Evolutionary conservation across 2,888 invertebrate species (phyloP).

Genomic region (Oxyteleia sp.): DNA sequence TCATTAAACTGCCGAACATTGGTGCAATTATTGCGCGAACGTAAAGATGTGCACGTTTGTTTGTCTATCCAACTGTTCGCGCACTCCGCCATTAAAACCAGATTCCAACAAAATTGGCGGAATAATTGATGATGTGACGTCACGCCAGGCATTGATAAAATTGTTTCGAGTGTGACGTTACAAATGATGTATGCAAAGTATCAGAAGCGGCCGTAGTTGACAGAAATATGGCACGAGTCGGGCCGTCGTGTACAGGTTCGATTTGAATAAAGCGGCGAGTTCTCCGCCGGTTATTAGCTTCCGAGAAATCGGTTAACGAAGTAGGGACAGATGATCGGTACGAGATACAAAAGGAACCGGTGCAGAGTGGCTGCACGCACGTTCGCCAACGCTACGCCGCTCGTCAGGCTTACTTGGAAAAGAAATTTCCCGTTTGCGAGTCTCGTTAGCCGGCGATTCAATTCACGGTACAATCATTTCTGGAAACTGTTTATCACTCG

Average conservation of each 20-base stretch:
- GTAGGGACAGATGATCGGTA: slow-evolving; percentile 69
- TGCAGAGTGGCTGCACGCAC: slow-evolving; percentile 69
- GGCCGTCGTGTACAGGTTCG: slow-evolving; percentile 36
- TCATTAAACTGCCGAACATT: slow-evolving; percentile 19
- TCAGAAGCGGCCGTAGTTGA: slow-evolving; percentile 16
- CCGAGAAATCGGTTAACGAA: slow-evolving; percentile 72
- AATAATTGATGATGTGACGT: slow-evolving; percentile 48
- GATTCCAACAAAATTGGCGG: slow-evolving; percentile 44
- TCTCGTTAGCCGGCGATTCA: slow-evolving; percentile 64
- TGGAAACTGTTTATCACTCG: slow-evolving; percentile 63
- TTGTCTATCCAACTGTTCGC: slow-evolving; percentile 17
- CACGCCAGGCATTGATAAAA: slow-evolving; percentile 35
- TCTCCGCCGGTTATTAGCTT: slow-evolving; percentile 66
- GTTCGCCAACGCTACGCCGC: slow-evolving; percentile 43
- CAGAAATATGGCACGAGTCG: slow-evolving; percentile 50
- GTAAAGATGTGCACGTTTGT: slow-evolving; percentile 4
- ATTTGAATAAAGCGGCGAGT: slow-evolving; percentile 67
- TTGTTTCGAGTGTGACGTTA: slow-evolving; percentile 43
- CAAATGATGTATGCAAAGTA: slow-evolving; percentile 41
- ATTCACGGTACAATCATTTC: slow-evolving; percentile 66
- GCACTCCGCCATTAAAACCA: slow-evolving; percentile 26
- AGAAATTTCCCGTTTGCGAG: slow-evolving; percentile 69
- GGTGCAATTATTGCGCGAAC: slow-evolving; percentile 14
- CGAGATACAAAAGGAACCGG: slow-evolving; percentile 70
- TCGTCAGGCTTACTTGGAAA: slow-evolving; percentile 61